Base-by-base conservation (phyloP, 30 jellyfish, hydroid and myxozoan genomes). In the Pelagia noctiluca region DNA sequence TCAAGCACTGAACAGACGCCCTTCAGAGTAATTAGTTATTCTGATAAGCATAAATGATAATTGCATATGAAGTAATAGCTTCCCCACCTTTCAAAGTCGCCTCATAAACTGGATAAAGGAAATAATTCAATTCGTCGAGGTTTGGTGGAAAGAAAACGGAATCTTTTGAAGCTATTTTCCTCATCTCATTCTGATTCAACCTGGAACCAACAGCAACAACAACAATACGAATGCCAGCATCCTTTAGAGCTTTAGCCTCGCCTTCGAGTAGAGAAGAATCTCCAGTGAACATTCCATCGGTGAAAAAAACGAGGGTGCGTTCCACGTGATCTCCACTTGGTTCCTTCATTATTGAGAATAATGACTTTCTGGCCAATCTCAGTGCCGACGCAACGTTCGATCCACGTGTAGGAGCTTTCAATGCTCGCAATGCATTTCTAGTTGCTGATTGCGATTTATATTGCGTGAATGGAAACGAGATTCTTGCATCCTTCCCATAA, bases 261-360 rank as follows among this genome's bases (percentile, higher is more conserved):
- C 82, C 50, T 35, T 80, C 82, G 18, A 93, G 50, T 23, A 82
- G 96, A 0, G 34, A 18, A 18, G 47, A 42, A 54, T 87, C 77
- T 31, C 76, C 90, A 21, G 80, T 50, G 22, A 84, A 3, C 46
- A 54, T 63, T 12, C 67, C 78, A 85, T 82, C 83, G 3, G 80
- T 85, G 48, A 93, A 93, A 0, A 93, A 70, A n/a, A 93, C 93
- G 35, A 93, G 83, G 0, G 98, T 35, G 36, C 82, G 87, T 21
- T 96, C 97, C 19, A 87, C 90, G n/a, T n/a, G n/a, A n/a, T 71
- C 68, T 0, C 13, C 31, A 13, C 98, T 67, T 25, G 97, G 96
- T 11, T 97, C 98, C 36, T 87, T 87, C 38, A 87, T 97, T 64
- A 63, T 90, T 21, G 98, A 93, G 57, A 93, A 93, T 50, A 93